These are phyloP conservation scores for Oegoconia quadripuncta DNA, from an alignment of 2,888 invertebrate genomes.

Conservation along the genomic window DNA sequence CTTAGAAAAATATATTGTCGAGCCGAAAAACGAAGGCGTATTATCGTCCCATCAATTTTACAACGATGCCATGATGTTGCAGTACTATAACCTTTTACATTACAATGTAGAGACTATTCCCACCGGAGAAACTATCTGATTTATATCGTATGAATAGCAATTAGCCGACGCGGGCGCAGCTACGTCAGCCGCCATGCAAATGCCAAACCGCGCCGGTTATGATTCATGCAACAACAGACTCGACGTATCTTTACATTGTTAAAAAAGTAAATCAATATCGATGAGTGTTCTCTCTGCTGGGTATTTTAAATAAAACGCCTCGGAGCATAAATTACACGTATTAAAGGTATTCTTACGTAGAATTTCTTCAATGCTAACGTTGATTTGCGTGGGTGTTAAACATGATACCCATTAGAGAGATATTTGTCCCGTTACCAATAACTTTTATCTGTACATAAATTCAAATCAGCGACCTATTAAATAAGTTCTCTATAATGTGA, in stretches of 20 bases:
- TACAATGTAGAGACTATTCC: constrained; percentile 6
- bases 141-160: constrained; percentile 64
- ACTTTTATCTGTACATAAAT: no score
- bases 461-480: no score
- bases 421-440: no score
- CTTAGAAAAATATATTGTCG: no score
- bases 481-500: no score
- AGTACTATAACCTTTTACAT: no score
- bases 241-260: constrained; percentile 7
- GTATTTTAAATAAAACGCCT: constrained; percentile 1
- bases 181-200: constrained; percentile 55
- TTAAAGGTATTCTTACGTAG: not conserved
- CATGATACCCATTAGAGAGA: no score
- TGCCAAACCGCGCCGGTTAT: constrained; percentile 51
- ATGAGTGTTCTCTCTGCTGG: not conserved
- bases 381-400: no score
- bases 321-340: not conserved
- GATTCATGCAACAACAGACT: constrained; percentile 43
- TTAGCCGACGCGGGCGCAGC: constrained; percentile 28
- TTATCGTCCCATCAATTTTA: no score
- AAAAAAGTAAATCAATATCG: constrained; percentile 3
- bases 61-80: no score
- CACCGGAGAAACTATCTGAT: constrained; percentile 34
- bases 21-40: no score
- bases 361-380: no score